A percentile compares a stretch with the other conserved stretches of the same genome.
These are phyloP conservation scores for Coptodon bakossiorum DNA, from an alignment of 2,113 vertebrate genomes.

Conservation along the genomic window DNA sequence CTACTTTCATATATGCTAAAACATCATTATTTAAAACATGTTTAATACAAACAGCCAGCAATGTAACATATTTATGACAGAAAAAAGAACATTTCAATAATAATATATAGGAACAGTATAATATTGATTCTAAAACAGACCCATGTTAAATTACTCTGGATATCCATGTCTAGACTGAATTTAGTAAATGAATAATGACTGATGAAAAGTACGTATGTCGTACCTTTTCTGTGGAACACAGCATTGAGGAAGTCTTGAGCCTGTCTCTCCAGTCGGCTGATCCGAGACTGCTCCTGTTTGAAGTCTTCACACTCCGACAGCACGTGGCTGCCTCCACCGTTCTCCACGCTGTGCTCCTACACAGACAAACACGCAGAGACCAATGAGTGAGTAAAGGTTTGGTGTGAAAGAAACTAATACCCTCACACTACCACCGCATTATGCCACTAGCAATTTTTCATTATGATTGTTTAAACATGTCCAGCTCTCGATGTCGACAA, in stretches of 20 bases:
- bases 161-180: not conserved
- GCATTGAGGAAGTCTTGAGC: constrained; percentile 99
- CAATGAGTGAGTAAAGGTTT: not conserved
- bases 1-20: not conserved
- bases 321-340: constrained; percentile 79
- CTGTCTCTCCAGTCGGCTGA: constrained; percentile 93
- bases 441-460: not conserved
- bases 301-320: constrained; percentile 81
- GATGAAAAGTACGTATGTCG: not conserved
- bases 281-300: constrained; percentile 88
- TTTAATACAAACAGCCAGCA: not conserved
- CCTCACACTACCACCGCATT: not conserved
- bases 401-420: not conserved
- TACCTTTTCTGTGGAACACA: constrained; percentile 98
- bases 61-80: not conserved
- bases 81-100: not conserved
- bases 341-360: constrained; percentile 83
- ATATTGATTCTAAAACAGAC: not conserved
- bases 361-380: not conserved
- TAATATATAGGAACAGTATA: not conserved
- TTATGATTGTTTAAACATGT: not conserved
- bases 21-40: not conserved
- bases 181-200: not conserved
- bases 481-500: not conserved
- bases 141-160: not conserved